A percentile compares a stretch with the other conserved stretches of the same genome.
These are phyloP conservation scores for Novumbra hubbsi DNA, from an alignment of 2,797 vertebrate genomes.

Conservation along the genomic window DNA sequence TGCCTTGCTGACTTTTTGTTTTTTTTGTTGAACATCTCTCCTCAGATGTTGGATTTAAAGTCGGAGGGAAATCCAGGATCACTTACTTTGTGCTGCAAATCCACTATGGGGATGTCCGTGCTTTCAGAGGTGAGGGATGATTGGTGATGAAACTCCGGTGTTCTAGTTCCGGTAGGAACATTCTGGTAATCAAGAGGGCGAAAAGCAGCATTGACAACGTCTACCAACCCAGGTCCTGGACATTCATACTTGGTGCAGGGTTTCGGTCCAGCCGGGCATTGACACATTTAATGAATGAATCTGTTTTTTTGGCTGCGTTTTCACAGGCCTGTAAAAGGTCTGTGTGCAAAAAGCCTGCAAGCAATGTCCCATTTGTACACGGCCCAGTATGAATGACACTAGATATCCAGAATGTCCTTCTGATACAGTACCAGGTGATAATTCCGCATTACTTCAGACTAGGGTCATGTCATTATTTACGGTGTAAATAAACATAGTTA, in stretches of 20 bases:
- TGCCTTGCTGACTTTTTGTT: neutral
- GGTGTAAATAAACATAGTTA: too few species aligned
- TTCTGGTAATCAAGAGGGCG: neutral
- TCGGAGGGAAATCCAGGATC: constrained; percentile 83
- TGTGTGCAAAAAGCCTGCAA: neutral
- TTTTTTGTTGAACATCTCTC: neutral
- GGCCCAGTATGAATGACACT: neutral
- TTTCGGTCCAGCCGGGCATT: neutral
- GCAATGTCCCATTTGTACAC: neutral
- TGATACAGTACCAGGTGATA: neutral
- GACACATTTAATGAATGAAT: neutral
- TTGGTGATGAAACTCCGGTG: neutral
- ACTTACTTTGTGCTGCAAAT: constrained; percentile 94
- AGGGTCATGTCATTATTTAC: neutral
- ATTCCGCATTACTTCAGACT: neutral
- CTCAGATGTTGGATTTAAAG: constrained; percentile 93
- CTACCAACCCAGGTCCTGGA: neutral
- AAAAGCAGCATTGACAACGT: neutral
- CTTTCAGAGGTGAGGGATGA: constrained; percentile 82
- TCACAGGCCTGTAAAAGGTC: too few species aligned
- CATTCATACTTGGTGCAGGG: neutral
- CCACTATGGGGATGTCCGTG: constrained; percentile 89
- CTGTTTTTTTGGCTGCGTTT: neutral
- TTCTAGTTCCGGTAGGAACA: neutral
- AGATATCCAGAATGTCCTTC: too few species aligned